Percentiles rank a stretch among this genome's conserved stretches.
phyloP scores from a whole-genome alignment of 2,113 vertebrate genomes.

The Nicator chloris region DNA sequence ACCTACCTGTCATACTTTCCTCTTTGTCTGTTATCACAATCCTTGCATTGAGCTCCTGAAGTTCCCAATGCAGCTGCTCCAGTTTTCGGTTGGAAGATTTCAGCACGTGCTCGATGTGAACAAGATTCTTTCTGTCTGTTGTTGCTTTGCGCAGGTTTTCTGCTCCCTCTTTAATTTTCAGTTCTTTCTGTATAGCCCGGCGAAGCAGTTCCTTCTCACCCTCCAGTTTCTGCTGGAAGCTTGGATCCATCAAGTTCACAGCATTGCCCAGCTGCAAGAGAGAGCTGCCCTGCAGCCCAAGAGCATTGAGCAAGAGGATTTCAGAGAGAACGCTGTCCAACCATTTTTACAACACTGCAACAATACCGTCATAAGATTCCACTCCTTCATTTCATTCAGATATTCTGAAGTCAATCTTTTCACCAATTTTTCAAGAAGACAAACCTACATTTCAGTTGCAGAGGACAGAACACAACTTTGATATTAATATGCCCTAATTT shows the following conservation, averaged over 20 bases:
- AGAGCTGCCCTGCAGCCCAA: slow-evolving; percentile 62
- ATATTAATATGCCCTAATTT: neutral
- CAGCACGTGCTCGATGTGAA: slow-evolving; percentile 86
- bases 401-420: neutral
- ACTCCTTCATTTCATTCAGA: neutral
- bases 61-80: slow-evolving; percentile 83
- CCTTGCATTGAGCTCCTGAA: slow-evolving; percentile 86
- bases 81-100: slow-evolving; percentile 84
- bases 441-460: neutral
- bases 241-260: slow-evolving; percentile 77
- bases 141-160: slow-evolving; percentile 89
- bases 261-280: slow-evolving; percentile 77
- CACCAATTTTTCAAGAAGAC: neutral
- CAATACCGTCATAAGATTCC: neutral
- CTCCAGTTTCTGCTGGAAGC: slow-evolving; percentile 85
- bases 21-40: slow-evolving; percentile 82
- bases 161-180: slow-evolving; percentile 94
- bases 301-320: neutral
- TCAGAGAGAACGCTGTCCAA: neutral
- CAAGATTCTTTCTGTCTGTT: slow-evolving; percentile 85
- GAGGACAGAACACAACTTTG: neutral
- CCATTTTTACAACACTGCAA: neutral
- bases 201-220: slow-evolving; percentile 87
- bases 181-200: slow-evolving; percentile 89
- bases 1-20: slow-evolving; percentile 41